Conservation (phyloP, 2,113 vertebrate species). For the Poecile atricapillus region DNA sequence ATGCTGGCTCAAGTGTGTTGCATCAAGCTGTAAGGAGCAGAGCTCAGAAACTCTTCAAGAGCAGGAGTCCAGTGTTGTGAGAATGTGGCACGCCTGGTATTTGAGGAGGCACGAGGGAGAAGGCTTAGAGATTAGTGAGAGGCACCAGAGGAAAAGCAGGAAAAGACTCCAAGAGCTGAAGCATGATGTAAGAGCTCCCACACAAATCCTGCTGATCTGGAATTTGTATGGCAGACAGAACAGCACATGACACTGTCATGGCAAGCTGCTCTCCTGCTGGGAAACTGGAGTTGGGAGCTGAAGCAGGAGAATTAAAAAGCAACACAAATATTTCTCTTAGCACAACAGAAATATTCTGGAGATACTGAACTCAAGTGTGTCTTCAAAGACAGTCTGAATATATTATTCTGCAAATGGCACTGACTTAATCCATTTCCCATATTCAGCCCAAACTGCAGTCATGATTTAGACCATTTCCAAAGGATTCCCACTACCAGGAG, state of each 20-base stretch:
- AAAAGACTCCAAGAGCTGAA: background rate
- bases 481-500: background rate
- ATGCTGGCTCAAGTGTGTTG: background rate
- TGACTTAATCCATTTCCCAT: background rate
- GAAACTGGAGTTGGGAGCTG: background rate
- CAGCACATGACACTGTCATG: rapidly evolving
- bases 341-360: background rate
- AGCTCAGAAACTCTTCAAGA: background rate
- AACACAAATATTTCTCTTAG: background rate
- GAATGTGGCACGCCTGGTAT: background rate
- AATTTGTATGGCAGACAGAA: background rate
- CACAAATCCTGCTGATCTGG: background rate
- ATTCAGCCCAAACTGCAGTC: background rate
- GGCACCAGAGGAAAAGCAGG: background rate
- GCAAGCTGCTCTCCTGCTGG: background rate
- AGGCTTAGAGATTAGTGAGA: background rate
- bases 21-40: background rate
- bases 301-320: background rate
- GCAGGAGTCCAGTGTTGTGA: background rate
- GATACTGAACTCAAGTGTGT: background rate
- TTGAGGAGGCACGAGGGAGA: background rate
- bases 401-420: background rate
- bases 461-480: background rate
- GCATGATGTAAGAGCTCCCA: background rate
- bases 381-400: background rate